phyloP scores from a whole-genome alignment of 37 sponge, comb jelly and placozoan species.

The Crambe crambe region DNA sequence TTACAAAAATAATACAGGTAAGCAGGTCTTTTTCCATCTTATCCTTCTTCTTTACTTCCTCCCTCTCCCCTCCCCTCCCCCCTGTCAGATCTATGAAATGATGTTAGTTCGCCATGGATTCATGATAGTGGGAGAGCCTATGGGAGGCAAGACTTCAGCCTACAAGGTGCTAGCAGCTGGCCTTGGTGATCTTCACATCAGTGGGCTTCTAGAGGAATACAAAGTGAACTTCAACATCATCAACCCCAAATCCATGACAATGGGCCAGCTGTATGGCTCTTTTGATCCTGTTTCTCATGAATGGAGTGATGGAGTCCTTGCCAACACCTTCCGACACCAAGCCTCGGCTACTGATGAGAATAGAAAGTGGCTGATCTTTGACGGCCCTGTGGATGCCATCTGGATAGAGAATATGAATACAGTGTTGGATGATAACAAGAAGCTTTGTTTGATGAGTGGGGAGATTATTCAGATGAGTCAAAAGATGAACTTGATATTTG shows the following conservation, averaged over 20 bases:
- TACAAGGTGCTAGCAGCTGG: slow-evolving; percentile 90
- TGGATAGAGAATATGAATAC: slow-evolving; percentile 99
- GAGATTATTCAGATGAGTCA: slow-evolving; percentile 99
- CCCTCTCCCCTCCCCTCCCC: no score
- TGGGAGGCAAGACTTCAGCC: slow-evolving; percentile 97
- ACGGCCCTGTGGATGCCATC: slow-evolving; percentile 98
- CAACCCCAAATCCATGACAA: slow-evolving; percentile 96
- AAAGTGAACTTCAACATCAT: slow-evolving; percentile 84
- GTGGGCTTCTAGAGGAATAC: slow-evolving; percentile 91
- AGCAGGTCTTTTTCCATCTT: no score
- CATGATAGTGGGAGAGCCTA: slow-evolving; percentile 97
- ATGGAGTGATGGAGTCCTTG: slow-evolving; percentile 98
- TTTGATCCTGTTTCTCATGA: slow-evolving; percentile 99
- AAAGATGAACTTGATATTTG: slow-evolving; percentile 97
- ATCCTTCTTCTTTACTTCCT: no score
- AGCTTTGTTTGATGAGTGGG: slow-evolving; percentile 97
- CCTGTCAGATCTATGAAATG: slow-evolving; percentile 99
- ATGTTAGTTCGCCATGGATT: slow-evolving; percentile 99
- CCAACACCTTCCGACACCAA: slow-evolving; percentile 94
- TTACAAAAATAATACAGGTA: slow-evolving; percentile 95
- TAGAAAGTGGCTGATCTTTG: slow-evolving; percentile 98
- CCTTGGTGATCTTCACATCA: slow-evolving; percentile 83
- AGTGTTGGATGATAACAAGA: slow-evolving; percentile 97
- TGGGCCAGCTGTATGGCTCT: slow-evolving; percentile 94
- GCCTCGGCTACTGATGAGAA: slow-evolving; percentile 85